Conservation (phyloP, 2,113 vertebrate species). For the Todiramphus saurophagus region DNA sequence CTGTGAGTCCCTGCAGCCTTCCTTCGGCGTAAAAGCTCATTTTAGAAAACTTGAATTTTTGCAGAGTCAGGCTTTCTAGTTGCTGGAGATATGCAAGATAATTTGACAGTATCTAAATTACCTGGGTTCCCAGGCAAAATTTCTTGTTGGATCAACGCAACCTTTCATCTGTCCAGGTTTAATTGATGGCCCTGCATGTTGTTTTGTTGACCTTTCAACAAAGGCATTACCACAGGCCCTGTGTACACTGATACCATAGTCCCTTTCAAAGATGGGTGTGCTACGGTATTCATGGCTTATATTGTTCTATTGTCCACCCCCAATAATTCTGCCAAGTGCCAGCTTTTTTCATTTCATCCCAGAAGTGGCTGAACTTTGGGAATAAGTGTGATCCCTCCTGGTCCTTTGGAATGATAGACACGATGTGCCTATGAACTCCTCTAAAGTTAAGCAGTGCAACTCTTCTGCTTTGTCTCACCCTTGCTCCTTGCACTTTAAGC, state of each 20-base stretch:
- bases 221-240: neutral
- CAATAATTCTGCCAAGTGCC: neutral
- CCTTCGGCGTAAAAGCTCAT: neutral
- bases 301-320: neutral
- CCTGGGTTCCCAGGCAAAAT: conserved; percentile 16
- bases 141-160: neutral
- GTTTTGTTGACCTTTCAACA: conserved; percentile 53
- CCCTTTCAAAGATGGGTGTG: conserved; percentile 27
- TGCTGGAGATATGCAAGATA: neutral
- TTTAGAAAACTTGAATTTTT: neutral
- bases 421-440: neutral
- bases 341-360: neutral
- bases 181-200: conserved; percentile 23
- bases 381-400: neutral
- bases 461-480: conserved; percentile 55
- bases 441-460: neutral
- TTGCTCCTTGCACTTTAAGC: conserved; percentile 43
- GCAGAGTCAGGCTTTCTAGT: neutral
- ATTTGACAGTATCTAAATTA: neutral
- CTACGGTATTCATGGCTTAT: neutral
- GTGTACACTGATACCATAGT: neutral
- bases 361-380: neutral
- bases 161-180: conserved; percentile 46
- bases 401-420: neutral
- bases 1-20: neutral